Evolutionary conservation across 2,113 vertebrate species (phyloP).

Genomic region (Pteronura brasiliensis): DNA sequence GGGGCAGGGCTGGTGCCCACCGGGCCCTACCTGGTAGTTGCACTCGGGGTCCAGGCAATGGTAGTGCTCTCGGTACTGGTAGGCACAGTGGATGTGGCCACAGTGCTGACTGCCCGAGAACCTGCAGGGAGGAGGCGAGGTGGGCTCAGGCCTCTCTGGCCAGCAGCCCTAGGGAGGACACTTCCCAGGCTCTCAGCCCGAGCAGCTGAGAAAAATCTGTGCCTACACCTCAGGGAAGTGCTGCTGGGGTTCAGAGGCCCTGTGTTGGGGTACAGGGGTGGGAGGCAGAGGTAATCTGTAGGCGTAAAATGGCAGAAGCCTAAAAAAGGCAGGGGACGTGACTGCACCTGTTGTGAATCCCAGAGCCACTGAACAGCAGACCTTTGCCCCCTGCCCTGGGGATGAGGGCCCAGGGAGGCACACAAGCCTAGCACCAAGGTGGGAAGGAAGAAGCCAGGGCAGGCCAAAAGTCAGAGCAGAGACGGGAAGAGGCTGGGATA

Average conservation of each 20-base stretch:
- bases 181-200: background rate
- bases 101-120: conserved; percentile 99
- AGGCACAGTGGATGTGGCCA: conserved; percentile 98
- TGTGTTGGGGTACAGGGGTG: too few relatives aligned
- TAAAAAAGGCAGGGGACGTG: conserved; percentile 65
- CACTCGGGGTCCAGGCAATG: conserved; percentile 99
- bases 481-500: background rate
- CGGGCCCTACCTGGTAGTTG: conserved; percentile 94
- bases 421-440: background rate
- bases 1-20: rapidly evolving
- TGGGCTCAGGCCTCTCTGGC: background rate
- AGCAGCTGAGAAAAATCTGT: background rate
- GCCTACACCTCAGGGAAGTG: background rate
- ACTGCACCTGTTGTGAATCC: background rate
- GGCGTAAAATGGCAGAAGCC: conserved; percentile 66
- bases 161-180: background rate
- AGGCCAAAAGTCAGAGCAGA: background rate
- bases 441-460: background rate
- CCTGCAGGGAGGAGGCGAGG: conserved; percentile 78
- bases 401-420: background rate
- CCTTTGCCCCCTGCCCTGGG: background rate
- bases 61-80: conserved; percentile 99
- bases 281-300: background rate
- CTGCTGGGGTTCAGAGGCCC: background rate
- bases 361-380: background rate